These are phyloP conservation scores for Cladopsammia gracilis DNA, from an alignment of 64 coral and sea anemone genomes.

Conservation along the genomic window DNA sequence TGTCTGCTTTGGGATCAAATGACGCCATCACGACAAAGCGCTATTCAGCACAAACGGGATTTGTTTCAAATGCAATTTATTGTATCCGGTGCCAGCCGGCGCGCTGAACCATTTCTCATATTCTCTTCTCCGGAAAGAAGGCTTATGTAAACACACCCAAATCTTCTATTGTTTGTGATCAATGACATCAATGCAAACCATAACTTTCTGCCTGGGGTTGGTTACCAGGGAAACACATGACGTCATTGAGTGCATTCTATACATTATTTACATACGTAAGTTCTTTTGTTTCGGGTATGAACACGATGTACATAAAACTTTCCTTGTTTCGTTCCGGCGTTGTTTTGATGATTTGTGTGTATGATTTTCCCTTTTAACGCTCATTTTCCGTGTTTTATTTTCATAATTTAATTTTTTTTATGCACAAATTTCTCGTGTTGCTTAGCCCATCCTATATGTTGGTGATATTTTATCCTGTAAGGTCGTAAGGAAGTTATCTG, in stretches of 20 bases:
- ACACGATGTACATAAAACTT: neutral
- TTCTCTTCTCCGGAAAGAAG: constrained; percentile 27
- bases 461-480: neutral
- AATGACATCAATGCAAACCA: too few relatives aligned
- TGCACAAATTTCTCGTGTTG: neutral
- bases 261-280: constrained; percentile 43
- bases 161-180: neutral
- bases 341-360: neutral
- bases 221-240: constrained; percentile 26
- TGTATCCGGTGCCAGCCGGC: neutral
- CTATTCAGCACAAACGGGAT: constrained; percentile 10
- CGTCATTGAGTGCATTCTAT: constrained; percentile 23
- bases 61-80: constrained; percentile 48
- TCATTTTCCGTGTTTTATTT: neutral
- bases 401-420: neutral
- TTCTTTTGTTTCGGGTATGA: constrained; percentile 9
- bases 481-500: neutral
- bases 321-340: constrained; percentile 21
- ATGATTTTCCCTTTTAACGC: neutral
- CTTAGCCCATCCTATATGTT: neutral
- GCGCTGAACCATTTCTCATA: neutral
- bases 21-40: constrained; percentile 4
- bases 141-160: constrained; percentile 17
- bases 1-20: neutral
- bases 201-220: constrained; percentile 34